These are phyloP conservation scores for Cynopterus brachyotis DNA, from an alignment of 2,113 vertebrate species.

Conservation along the genomic window DNA sequence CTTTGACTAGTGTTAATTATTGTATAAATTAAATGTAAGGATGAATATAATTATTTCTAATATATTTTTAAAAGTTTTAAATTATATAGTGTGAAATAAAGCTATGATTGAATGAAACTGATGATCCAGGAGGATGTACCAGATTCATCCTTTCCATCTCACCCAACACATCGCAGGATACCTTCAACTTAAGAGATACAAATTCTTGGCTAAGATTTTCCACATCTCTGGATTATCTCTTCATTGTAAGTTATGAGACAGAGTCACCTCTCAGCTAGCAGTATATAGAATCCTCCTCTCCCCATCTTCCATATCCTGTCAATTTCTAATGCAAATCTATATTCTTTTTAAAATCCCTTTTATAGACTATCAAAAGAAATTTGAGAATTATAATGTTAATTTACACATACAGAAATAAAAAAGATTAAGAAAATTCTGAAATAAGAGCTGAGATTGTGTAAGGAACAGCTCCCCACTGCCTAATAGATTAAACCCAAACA, in stretches of 20 bases:
- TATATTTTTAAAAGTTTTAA: not conserved
- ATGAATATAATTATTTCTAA: slow-evolving; percentile 18
- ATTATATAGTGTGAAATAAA: not conserved
- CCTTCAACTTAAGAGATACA: not conserved
- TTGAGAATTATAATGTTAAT: slow-evolving; percentile 32
- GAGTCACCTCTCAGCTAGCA: not conserved
- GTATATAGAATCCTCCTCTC: not conserved
- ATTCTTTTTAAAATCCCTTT: slow-evolving; percentile 25
- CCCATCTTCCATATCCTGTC: not conserved
- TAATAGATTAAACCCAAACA: not conserved
- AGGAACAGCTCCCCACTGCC: not conserved
- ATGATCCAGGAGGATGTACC: not conserved
- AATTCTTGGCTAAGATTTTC: not conserved
- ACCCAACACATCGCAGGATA: not conserved
- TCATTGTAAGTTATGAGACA: not conserved
- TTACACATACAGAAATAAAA: not conserved
- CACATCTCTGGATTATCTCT: not conserved
- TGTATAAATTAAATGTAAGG: not conserved
- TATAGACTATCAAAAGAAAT: slow-evolving; percentile 33
- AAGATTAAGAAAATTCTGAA: not conserved
- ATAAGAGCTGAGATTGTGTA: not conserved
- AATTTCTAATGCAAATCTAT: not conserved
- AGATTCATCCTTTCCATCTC: not conserved
- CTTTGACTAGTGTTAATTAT: slow-evolving; percentile 11
- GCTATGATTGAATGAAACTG: not conserved